Evolutionary conservation across 2,888 invertebrate genomes (phyloP).

Genomic region (Nysson spinosus): DNA sequence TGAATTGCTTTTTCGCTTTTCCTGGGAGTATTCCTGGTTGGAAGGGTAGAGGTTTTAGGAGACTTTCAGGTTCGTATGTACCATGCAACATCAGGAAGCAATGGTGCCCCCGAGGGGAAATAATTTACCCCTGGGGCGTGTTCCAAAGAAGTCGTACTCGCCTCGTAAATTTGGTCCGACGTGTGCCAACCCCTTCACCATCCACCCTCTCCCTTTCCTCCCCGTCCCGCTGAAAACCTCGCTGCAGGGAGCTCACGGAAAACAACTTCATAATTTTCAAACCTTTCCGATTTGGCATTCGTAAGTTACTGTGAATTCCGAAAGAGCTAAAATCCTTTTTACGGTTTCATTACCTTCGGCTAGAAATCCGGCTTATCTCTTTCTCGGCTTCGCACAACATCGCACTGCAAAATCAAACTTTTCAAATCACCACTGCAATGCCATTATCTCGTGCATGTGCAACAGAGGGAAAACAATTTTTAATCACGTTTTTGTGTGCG

Average conservation of each 20-base stretch:
- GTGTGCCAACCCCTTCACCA: constrained; percentile 35
- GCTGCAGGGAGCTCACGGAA: constrained; percentile 23
- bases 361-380: not conserved
- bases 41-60: not conserved
- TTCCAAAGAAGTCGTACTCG: constrained; percentile 55
- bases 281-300: constrained; percentile 40
- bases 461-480: too few species aligned
- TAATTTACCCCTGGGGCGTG: constrained; percentile 58
- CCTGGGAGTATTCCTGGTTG: not conserved
- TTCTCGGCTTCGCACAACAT: not conserved
- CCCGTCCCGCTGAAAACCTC: constrained; percentile 26
- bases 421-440: too few species aligned
- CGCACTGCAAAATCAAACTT: too few species aligned
- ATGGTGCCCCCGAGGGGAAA: constrained; percentile 38
- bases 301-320: constrained; percentile 8
- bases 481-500: too few species aligned
- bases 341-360: constrained; percentile 5
- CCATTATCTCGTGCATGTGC: too few species aligned
- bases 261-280: constrained; percentile 56
- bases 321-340: constrained; percentile 12
- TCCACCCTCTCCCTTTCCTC: too few species aligned
- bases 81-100: constrained; percentile 31
- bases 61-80: not conserved
- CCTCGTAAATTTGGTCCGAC: constrained; percentile 54
- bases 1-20: not conserved